Evolutionary conservation across 2,888 invertebrate species (phyloP).

Genomic region (Aphidius colemani): DNA sequence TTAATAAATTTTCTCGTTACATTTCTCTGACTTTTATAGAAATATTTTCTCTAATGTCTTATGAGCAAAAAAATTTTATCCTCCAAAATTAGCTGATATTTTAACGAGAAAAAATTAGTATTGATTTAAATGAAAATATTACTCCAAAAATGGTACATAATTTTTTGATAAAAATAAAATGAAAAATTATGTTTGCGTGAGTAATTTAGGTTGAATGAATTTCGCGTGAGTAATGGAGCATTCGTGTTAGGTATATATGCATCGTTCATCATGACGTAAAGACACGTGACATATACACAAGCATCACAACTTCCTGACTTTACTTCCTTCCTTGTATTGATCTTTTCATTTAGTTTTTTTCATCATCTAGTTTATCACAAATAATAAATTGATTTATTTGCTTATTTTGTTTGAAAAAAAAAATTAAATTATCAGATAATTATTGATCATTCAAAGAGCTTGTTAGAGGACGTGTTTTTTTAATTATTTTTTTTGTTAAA

Average conservation of each 20-base stretch:
- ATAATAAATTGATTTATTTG: slow-evolving; percentile 10
- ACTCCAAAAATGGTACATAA: no score
- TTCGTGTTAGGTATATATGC: slow-evolving; percentile 12
- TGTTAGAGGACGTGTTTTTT: neutral
- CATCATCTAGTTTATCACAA: neutral
- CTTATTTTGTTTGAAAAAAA: neutral
- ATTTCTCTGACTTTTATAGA: neutral
- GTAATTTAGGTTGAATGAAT: slow-evolving; percentile 17
- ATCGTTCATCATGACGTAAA: slow-evolving; percentile 26
- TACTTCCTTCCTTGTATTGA: slow-evolving; percentile 25
- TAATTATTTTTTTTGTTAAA: neutral
- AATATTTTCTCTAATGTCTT: no score
- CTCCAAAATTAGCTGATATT: no score
- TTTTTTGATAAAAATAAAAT: no score
- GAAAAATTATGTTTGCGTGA: neutral
- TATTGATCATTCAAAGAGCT: neutral
- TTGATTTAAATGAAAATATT: no score
- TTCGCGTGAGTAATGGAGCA: slow-evolving; percentile 20
- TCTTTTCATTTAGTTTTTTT: slow-evolving; percentile 10
- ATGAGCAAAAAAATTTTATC: no score
- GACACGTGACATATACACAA: slow-evolving; percentile 30
- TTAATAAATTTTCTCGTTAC: neutral
- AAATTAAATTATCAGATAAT: neutral
- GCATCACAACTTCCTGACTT: slow-evolving; percentile 31
- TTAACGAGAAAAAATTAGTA: no score